Evolutionary conservation across 2,113 vertebrate genomes (phyloP), one percentile per base, ranked within the genome.

Genomic region (Chlorodrepanis virens): DNA sequence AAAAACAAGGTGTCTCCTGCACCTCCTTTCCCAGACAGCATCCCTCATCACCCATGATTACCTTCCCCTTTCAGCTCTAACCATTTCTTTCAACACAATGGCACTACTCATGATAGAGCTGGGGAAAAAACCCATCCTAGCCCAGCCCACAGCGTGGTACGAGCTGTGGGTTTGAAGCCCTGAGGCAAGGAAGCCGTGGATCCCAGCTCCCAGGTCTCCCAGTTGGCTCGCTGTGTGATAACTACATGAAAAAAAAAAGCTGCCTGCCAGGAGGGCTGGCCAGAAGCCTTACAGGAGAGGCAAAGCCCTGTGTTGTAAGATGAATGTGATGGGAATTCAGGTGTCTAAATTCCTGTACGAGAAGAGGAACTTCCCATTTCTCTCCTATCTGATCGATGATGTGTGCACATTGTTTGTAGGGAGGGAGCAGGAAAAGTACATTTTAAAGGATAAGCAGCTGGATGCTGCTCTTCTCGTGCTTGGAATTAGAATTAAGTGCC

Each of bases 11-110:
- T 88, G 92, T 93, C 92, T 94, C 88, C 90, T 65, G 88, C 37
- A 52, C 37, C 92, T 95, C 63, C 85, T 53, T 95, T 94, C 88
- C 90, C 96, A 97, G 95, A 97, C 95, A 83, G 31, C 82, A 93
- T 97, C 95, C 88, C 42, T 97, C 95, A 95, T 92, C 95, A 95
- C 94, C 85, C 63, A 3, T 77, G 25, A 96, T 96, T 96, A 29
- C 54, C 27, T 72, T 80, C 52, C 42, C n/a, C 68, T 90, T 72
- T 72, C 1, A 20, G 67, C 79, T 94, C 37, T 31, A 9, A 54
- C 77, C 9, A 70, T 53, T 57, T 93, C 92, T 92, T 79, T 90
- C 94, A 90, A 83, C 94, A 93, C 85, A 61, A 82, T 40, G 59
- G 61, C 78, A 93, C n/a, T 57, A 37, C 25, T 90, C 50, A 39